These are phyloP conservation scores for Eutolmus rufibarbis DNA, from an alignment of 2,888 invertebrate species.

Conservation along the genomic window DNA sequence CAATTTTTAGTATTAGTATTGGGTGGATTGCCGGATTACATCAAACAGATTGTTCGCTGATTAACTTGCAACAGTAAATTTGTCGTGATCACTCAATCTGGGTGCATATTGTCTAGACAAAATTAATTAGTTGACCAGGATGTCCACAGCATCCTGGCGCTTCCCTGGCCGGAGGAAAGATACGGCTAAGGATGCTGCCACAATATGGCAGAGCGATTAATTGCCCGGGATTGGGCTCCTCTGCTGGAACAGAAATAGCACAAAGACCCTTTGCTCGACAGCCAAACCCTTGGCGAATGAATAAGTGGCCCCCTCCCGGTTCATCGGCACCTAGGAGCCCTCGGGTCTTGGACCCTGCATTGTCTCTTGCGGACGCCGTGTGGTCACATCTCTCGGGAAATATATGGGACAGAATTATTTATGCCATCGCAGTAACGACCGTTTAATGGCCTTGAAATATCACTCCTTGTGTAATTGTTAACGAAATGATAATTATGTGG, in stretches of 20 bases:
- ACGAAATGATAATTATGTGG: not conserved
- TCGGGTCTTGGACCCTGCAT: not conserved
- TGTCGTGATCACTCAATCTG: not conserved
- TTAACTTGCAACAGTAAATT: not conserved
- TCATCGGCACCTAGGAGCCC: not conserved
- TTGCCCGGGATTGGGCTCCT: not conserved
- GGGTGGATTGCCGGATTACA: not conserved
- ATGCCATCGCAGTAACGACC: slow-evolving; percentile 5
- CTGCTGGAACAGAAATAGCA: not conserved
- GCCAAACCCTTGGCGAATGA: not conserved
- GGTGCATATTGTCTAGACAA: slow-evolving; percentile 1
- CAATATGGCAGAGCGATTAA: not conserved
- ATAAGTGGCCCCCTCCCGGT: not conserved
- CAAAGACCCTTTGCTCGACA: not conserved
- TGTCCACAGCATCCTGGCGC: not conserved
- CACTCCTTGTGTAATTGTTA: not conserved
- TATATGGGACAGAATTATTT: slow-evolving; percentile 20
- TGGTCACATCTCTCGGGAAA: not conserved
- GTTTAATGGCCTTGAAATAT: not conserved
- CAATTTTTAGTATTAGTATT: not conserved
- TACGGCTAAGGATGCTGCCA: not conserved
- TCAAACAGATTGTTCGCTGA: not conserved
- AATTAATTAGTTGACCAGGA: not conserved
- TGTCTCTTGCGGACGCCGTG: not conserved
- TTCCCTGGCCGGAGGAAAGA: not conserved